These are phyloP conservation scores for Ahaetulla prasina DNA, from an alignment of 2,113 vertebrate genomes.

Conservation along the genomic window DNA sequence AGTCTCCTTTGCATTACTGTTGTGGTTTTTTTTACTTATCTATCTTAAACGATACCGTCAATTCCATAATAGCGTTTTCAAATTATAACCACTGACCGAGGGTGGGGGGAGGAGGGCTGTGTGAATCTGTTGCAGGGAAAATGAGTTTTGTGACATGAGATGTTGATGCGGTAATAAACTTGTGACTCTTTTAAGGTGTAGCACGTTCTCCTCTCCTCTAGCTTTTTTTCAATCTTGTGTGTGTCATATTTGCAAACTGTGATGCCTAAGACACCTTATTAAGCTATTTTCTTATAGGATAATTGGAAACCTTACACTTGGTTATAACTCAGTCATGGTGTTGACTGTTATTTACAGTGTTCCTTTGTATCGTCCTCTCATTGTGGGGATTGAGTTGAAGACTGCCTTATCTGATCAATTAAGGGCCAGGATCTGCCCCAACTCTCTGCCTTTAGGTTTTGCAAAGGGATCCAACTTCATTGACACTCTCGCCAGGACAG, in stretches of 20 bases:
- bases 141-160: background rate
- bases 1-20: background rate
- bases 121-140: background rate
- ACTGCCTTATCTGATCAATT: background rate
- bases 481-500: background rate
- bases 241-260: slow-evolving; percentile 53
- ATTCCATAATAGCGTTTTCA: slow-evolving; percentile 37
- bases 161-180: background rate
- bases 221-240: slow-evolving; percentile 63
- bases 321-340: slow-evolving; percentile 52
- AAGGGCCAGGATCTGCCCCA: background rate
- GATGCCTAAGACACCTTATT: slow-evolving; percentile 54
- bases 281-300: slow-evolving; percentile 19
- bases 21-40: background rate
- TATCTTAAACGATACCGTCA: slow-evolving; percentile 54
- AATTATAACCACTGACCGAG: background rate
- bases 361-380: slow-evolving; percentile 37
- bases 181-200: background rate
- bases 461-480: background rate
- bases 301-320: background rate
- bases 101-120: background rate
- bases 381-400: background rate
- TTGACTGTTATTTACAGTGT: slow-evolving; percentile 4
- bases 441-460: background rate
- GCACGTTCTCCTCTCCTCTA: background rate